Evolutionary conservation across 1,140 invertebrate species (phyloP), one percentile per base, ranked within the genome.

Genomic region (Bicyclus anynana): DNA sequence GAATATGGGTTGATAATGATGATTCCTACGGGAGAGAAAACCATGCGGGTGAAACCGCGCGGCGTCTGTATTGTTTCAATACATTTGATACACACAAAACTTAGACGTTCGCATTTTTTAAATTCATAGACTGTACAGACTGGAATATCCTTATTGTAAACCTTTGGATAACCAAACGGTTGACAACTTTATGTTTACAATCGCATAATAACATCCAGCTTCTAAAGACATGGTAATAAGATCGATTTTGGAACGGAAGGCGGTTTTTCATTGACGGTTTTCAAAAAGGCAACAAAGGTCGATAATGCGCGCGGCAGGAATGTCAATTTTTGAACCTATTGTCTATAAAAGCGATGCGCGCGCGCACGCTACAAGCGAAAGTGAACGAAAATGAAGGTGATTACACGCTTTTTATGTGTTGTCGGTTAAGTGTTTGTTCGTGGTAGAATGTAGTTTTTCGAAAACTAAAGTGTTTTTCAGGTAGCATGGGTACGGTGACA

Each of bases 371-470:
- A 38, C 38, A 77, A 76, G 65, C 80, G 75, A 83, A 81, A 83
- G 72, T 76, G 63, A 47, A 67, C 69, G 75, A 84, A 78, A 82
- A 86, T 86, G 83, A 86, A 86, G 83, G 83, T 86, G 81, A 83
- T 77, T 69, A 76, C 80, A 77, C 77, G 80, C 76, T 69, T 70
- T 70, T 69, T 67, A 74, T 67, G 59, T 74, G 59, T 63, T 20
- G 2, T 44, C 4, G 14, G 37, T 50, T 55, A 29, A 49, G 42
- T 49, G 35, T 12, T 26, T 50, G 37, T 54, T 14, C 18, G 16
- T 14, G 14, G 40, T 12, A 9, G 40, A 20, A 20, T 20, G 2
- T n/a, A 12, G 5, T 5, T 44, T 44, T 20, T 42, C 10, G n/a
- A 33, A 33, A 33, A 33, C 10, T 12, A 33, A 33, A 29, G 10